Base-by-base conservation (phyloP, 2,888 invertebrate genomes). In the Macrostomum cliftonense region DNA sequence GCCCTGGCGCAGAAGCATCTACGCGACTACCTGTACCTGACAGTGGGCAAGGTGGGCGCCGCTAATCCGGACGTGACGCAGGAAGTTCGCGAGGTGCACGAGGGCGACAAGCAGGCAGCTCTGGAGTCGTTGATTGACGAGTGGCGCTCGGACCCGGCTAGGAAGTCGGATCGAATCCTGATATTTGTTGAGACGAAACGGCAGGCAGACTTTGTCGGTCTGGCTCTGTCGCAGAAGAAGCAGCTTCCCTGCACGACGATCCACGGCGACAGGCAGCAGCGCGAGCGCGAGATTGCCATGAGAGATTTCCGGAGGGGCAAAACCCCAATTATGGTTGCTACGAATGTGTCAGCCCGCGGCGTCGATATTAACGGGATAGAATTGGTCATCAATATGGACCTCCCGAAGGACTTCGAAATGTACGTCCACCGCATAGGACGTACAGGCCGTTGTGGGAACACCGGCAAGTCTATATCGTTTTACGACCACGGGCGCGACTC, bases 331-430 rank as follows among this genome's bases (percentile, higher is more conserved):
- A 73, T 97, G 1, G 86, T 97, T 1, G 93, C 93, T 1, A 95
- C 95, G 0, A 84, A 86, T 0, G 91, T 95, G 0, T 89, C 89
- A 1, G 85, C 91, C 0, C 74, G 95, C 49, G 95, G 95, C 0
- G 72, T 93, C 1, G 83, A 65, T 49, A 64, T 64, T 43, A 58
- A 57, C 28, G 28, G 28, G 9, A 28, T 28, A 4, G 28, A 28
- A 9, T 9, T 28, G 28, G 28, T 28, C 5, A 28, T 28, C 28
- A 28, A 28, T 9, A 28, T 28, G 28, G 28, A 28, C 28, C 28
- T 28, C 5, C 28, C 28, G 28, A 43, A 16, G 9, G 28, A 21
- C 7, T 43, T 40, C 19, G 40, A 40, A 2, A 40, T 16, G 19
- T 40, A 40, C 28, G 50, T 52, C 12, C 52, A 52, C 39, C 37